These are phyloP conservation scores for Catonia carolina DNA, from an alignment of 2,888 invertebrate species.

Conservation along the genomic window DNA sequence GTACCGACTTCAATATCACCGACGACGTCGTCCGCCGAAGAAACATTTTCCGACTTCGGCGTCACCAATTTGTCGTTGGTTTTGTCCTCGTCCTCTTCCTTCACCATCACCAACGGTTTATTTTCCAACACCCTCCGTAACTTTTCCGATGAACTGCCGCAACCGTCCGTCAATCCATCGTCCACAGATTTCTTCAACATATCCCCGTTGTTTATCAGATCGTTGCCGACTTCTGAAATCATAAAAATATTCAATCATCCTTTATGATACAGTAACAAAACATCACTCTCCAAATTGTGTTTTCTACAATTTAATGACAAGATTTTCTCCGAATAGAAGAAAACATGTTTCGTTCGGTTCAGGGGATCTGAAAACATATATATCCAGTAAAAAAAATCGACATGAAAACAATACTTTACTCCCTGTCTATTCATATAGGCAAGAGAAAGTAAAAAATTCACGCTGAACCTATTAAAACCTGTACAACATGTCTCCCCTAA, in stretches of 20 bases:
- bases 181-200: not conserved
- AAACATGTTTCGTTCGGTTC: too few species aligned
- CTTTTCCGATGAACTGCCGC: constrained; percentile 9
- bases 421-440: too few species aligned
- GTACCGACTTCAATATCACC: constrained; percentile 36
- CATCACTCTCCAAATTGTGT: too few species aligned
- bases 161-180: not conserved
- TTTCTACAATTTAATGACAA: too few species aligned
- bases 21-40: constrained; percentile 25
- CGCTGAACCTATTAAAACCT: too few species aligned
- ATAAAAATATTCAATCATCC: not conserved
- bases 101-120: constrained; percentile 3
- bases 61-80: too few species aligned
- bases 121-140: constrained; percentile 19
- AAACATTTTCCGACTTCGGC: not conserved
- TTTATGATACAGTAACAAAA: not conserved
- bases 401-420: too few species aligned
- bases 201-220: not conserved
- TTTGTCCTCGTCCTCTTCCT: not conserved
- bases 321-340: too few species aligned
- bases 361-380: too few species aligned
- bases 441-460: too few species aligned
- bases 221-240: not conserved
- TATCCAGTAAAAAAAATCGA: too few species aligned
- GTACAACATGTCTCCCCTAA: too few species aligned